Evolutionary conservation across 2,797 vertebrate species (phyloP).

Genomic region (Diglossa cyanea): DNA sequence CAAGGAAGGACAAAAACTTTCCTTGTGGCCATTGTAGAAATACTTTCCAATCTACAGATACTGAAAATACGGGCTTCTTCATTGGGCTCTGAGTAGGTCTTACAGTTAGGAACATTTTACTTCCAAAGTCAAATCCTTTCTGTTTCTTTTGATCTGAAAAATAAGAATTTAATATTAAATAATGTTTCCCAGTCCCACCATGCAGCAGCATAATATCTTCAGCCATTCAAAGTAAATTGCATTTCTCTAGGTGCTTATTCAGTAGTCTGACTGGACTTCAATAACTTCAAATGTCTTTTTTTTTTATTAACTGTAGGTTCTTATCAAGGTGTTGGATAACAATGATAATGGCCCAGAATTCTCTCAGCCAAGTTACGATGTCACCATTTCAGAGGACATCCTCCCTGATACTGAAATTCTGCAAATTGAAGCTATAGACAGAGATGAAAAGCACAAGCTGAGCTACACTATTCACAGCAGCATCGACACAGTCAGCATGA

Average conservation of each 20-base stretch:
- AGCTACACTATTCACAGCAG: constrained; percentile 92
- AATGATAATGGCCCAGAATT: constrained; percentile 95
- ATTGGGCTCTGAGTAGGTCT: neutral
- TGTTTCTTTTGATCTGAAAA: neutral
- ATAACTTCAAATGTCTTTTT: neutral
- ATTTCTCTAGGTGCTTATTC: neutral
- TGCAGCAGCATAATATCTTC: neutral
- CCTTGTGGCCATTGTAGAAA: neutral
- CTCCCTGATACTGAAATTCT: constrained; percentile 89
- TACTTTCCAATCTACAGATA: neutral
- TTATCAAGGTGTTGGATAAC: constrained; percentile 91
- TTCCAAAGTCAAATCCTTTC: neutral
- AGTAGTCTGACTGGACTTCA: neutral
- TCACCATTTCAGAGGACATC: constrained; percentile 90
- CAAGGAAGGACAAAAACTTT: neutral
- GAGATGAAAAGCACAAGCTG: constrained; percentile 89
- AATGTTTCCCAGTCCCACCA: neutral
- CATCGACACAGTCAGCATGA: constrained; percentile 87
- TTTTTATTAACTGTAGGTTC: constrained; percentile 79
- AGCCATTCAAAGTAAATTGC: neutral
- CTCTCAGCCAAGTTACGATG: constrained; percentile 89
- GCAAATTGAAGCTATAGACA: constrained; percentile 90
- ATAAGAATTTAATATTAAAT: neutral
- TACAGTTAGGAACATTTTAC: neutral
- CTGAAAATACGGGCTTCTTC: neutral